A percentile compares a stretch with the other conserved stretches of the same genome.
These are phyloP conservation scores for Passer domesticus DNA, from an alignment of 2,113 vertebrate species.

Conservation along the genomic window DNA sequence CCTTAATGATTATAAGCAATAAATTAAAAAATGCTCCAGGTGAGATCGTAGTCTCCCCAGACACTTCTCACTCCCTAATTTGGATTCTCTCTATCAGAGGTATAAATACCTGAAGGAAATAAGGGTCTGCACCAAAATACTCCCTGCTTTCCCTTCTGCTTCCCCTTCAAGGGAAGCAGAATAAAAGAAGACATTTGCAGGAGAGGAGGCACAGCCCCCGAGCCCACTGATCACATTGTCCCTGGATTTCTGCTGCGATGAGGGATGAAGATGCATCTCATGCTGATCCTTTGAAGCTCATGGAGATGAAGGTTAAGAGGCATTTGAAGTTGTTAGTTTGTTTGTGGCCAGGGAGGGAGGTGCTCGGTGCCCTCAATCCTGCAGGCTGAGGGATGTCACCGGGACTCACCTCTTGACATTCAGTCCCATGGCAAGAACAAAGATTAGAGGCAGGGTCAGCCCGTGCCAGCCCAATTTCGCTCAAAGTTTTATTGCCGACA, in stretches of 20 bases:
- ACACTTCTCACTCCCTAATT: neutral
- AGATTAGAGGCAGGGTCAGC: neutral
- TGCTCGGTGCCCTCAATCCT: neutral
- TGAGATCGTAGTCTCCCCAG: neutral
- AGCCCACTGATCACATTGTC: neutral
- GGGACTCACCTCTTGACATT: neutral
- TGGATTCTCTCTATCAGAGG: neutral
- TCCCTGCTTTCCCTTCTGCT: neutral
- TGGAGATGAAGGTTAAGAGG: conserved; percentile 56
- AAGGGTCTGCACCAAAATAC: neutral
- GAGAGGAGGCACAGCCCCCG: neutral
- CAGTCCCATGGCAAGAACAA: neutral
- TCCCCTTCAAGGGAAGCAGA: neutral
- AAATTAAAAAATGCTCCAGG: neutral
- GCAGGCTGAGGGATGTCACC: conserved; percentile 7
- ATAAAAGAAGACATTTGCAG: neutral
- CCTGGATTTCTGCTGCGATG: neutral
- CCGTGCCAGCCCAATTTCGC: neutral
- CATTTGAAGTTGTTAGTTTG: conserved; percentile 54
- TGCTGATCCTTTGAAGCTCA: conserved; percentile 48
- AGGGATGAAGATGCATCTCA: conserved; percentile 16
- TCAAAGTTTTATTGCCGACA: neutral
- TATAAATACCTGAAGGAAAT: neutral
- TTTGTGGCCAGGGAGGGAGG: conserved; percentile 21
- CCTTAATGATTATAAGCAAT: neutral